Evolutionary conservation across 2,113 vertebrate genomes (phyloP), one percentile per base, ranked within the genome.

Genomic region (Pogona vitticeps): DNA sequence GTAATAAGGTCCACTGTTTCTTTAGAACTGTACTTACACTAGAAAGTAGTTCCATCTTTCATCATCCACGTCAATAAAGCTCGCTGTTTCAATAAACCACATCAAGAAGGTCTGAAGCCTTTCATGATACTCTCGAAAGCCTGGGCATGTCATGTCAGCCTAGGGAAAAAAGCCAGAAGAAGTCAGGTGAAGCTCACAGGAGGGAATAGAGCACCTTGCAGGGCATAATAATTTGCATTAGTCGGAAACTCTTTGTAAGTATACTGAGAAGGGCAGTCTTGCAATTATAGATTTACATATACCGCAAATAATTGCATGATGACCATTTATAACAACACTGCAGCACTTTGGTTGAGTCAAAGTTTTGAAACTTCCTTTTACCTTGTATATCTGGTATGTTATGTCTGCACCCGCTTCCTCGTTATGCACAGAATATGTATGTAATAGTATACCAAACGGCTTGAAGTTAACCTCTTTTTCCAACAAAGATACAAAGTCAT

Each of bases 21-120:
- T 97, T 97, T 97, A 97, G 96, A 96, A 97, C 96, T 97, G 96
- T 96, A 98, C 98, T 98, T 97, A 99, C 98, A 99, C 96, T 95
- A 99, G 97, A 98, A 99, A 99, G 97, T 98, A 99, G 97, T 99
- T 98, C 99, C 98, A 99, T 96, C 96, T 98, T 97, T 99, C 98
- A 95, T 99, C 98, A 92, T 99, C 99, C 92, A 98, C 96, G 91
- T 99, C 98, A 96, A 99, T 99, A 97, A 98, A 99, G 94, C 98
- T 99, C 96, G 98, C 99, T 46, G 98, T 99, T 97, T 99, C 98
- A 95, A 99, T 99, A 97, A 98, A 99, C 98, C 98, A 99, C 98
- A 99, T 99, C 96, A 99, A 98, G 96, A 99, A 99, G 84, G 98
- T 99, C 97, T 99, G 98, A 95, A 99, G 97, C 95, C 98, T 98